Base-by-base conservation (phyloP, 2,113 vertebrate species). In the Pimephales promelas region DNA sequence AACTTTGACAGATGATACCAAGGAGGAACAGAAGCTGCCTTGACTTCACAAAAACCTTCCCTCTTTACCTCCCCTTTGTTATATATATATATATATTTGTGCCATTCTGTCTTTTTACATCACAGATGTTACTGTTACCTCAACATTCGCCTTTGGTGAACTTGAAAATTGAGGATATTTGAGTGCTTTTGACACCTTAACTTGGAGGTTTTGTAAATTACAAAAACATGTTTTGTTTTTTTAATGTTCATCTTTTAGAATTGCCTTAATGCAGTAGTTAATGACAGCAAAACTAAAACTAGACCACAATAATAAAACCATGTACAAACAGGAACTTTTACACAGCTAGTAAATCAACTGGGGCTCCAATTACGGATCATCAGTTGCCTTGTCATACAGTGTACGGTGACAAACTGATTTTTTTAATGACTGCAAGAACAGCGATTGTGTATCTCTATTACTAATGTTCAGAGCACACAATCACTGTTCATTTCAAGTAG, bases 211-310 rank as follows among this genome's bases (percentile, higher is more conserved):
- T 83, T 83, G 10, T 49, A 68, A 36, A 31, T 56, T 11, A 18
- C 45, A 11, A 22, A 52, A 52, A 3, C 13, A 2, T 66, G 3
- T 34, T 13, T 57, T 70, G 40, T 40, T 40, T 40, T 82, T 3
- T 64, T 83, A 82, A 80, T 9, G 80, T 71, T 77, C 77, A 71
- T 82, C 83, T 85, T 89, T 86, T 87, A 82, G 84, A 88, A 79
- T 88, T 93, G 92, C 93, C 92, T 94, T 94, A 92, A 78, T 77
- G 84, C 84, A 74, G 26, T 54, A 68, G 72, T 52, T 66, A 49
- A 26, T 66, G 2, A 66, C 43, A 22, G 10, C 2, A 52, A 18
- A 64, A 28, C 64, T 45, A 45, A 28, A 52, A 66, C 28, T 52
- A 66, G 56, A 40, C 20, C 45, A 80, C 16, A 80, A n/a, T 6